phyloP scores from a whole-genome alignment of 2,113 vertebrate genomes.

The Callospermophilus lateralis region DNA sequence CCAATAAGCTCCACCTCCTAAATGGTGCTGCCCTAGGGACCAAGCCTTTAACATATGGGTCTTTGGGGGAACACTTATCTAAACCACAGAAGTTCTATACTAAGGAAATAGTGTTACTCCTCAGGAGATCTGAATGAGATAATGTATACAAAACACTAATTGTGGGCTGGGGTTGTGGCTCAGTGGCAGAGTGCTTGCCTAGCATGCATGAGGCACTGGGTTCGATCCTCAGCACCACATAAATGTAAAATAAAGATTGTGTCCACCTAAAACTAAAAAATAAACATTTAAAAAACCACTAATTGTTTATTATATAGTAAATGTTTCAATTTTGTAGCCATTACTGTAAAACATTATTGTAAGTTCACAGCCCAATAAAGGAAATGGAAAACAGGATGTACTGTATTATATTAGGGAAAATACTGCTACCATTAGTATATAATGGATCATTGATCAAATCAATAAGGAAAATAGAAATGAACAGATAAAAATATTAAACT shows the following conservation, averaged over 20 bases:
- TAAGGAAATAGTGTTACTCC: neutral
- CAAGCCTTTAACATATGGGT: neutral
- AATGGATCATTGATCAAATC: neutral
- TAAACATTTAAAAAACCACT: too few relatives aligned
- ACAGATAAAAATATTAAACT: neutral
- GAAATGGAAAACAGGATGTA: slow-evolving; percentile 4
- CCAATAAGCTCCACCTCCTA: neutral
- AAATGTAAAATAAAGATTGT: too few relatives aligned
- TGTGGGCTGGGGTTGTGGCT: too few relatives aligned
- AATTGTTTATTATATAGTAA: neutral
- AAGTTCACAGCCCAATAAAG: neutral
- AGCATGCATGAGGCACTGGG: too few relatives aligned
- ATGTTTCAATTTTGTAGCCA: neutral
- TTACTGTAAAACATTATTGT: neutral
- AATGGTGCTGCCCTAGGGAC: too few relatives aligned
- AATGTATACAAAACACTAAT: neutral
- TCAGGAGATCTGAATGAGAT: neutral
- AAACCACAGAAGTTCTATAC: neutral
- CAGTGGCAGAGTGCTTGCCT: too few relatives aligned
- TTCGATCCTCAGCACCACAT: too few relatives aligned
- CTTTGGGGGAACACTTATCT: neutral
- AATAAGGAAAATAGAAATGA: neutral
- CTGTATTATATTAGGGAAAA: neutral
- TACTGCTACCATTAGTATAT: neutral
- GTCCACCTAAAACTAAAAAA: too few relatives aligned